These are phyloP conservation scores for Chelmon rostratus DNA, from an alignment of 2,797 vertebrate genomes.

Conservation along the genomic window DNA sequence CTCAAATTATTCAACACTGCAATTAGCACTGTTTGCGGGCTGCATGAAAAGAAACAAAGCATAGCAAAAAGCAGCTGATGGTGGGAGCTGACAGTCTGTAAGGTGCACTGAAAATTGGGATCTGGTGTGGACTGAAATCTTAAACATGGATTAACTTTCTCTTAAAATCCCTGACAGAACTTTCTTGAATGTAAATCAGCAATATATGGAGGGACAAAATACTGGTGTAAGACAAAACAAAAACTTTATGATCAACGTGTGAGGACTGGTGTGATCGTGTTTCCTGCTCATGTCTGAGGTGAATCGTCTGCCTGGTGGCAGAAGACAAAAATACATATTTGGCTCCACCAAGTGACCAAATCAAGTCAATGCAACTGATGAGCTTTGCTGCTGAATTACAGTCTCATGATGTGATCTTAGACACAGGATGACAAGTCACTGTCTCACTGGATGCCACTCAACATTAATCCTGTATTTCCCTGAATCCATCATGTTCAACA, in stretches of 20 bases:
- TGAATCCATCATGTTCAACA: neutral
- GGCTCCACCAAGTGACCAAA: slow-evolving; percentile 46
- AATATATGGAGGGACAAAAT: neutral
- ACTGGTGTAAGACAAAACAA: neutral
- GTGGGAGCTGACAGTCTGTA: neutral
- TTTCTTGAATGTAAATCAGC: neutral
- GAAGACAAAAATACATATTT: slow-evolving; percentile 19
- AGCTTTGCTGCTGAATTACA: neutral
- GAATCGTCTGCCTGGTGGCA: neutral
- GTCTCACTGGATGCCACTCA: neutral
- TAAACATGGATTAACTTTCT: neutral
- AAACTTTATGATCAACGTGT: neutral
- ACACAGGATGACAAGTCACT: neutral
- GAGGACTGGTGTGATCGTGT: neutral
- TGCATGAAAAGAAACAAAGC: neutral
- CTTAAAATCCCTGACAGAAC: neutral
- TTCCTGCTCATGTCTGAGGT: neutral
- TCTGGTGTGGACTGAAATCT: neutral
- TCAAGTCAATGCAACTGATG: neutral
- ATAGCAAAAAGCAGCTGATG: neutral
- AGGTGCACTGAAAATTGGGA: neutral
- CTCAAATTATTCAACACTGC: neutral
- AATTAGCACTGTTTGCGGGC: neutral
- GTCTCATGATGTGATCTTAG: too few relatives aligned
- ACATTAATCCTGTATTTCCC: neutral